Evolutionary conservation across 2,113 vertebrate genomes (phyloP).

Genomic region (Tinamus guttatus): DNA sequence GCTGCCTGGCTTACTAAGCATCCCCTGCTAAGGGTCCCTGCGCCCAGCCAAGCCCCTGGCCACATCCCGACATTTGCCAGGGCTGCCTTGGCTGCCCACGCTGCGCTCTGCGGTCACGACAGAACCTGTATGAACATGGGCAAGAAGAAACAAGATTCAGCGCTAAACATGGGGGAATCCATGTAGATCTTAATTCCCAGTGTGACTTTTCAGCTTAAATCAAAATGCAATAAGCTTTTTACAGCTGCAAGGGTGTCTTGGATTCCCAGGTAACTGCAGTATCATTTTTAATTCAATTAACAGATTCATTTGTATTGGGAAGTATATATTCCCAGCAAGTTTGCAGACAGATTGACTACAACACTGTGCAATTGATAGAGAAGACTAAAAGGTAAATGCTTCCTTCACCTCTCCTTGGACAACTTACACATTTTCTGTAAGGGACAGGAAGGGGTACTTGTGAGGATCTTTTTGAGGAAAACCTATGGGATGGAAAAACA

Average conservation of each 20-base stretch:
- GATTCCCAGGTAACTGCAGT: not conserved
- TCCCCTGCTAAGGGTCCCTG: fast-evolving
- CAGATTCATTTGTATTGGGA: not conserved
- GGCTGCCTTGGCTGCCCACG: not conserved
- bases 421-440: not conserved
- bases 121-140: not conserved
- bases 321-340: not conserved
- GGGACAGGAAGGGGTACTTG: not conserved
- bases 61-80: not conserved
- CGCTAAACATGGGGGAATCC: not conserved
- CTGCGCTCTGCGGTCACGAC: not conserved
- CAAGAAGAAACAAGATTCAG: not conserved
- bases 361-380: not conserved
- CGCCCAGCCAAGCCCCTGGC: not conserved
- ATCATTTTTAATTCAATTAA: slow-evolving; percentile 29
- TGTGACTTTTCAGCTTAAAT: not conserved
- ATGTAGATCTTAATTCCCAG: not conserved
- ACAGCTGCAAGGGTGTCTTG: not conserved
- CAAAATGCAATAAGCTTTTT: not conserved
- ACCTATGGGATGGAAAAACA: not conserved
- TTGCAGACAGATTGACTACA: not conserved
- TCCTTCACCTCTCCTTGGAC: not conserved
- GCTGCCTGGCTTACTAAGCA: not conserved
- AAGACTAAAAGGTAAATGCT: not conserved
- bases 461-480: not conserved